Evolutionary conservation across 2,888 invertebrate genomes (phyloP).

Genomic region (Aspidapion aeneum): DNA sequence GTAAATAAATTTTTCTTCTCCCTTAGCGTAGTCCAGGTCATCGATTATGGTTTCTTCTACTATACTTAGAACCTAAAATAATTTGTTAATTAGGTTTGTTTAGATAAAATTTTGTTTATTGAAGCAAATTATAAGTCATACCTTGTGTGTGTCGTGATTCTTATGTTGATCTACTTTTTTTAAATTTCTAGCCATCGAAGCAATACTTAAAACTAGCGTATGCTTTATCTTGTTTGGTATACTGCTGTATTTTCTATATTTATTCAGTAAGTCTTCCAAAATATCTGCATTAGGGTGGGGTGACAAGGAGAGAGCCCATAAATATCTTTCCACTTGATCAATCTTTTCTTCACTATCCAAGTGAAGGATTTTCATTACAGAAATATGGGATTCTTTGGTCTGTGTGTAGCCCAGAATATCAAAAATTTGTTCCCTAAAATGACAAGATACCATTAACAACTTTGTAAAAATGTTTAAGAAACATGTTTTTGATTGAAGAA

Average conservation of each 20-base stretch:
- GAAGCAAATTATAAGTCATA: background rate
- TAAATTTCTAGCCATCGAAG: constrained; percentile 53
- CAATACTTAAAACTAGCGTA: constrained; percentile 62
- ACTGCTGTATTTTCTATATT: constrained; percentile 49
- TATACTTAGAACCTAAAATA: constrained; percentile 42
- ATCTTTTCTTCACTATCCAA: constrained; percentile 51
- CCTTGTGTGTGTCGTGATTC: constrained; percentile 14
- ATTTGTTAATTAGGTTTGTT: background rate
- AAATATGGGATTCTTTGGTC: constrained; percentile 63
- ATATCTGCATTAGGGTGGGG: constrained; percentile 60
- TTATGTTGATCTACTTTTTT: background rate
- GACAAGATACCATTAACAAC: no score
- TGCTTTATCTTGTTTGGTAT: constrained; percentile 60
- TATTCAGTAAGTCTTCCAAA: constrained; percentile 49
- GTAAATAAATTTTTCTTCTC: constrained; percentile 57
- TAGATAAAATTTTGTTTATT: background rate
- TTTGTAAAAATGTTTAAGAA: no score
- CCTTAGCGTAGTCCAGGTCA: constrained; percentile 42
- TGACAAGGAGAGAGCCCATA: constrained; percentile 68
- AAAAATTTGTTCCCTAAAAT: constrained; percentile 58
- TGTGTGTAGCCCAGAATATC: constrained; percentile 70
- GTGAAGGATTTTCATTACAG: constrained; percentile 61
- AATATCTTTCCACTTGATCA: constrained; percentile 63
- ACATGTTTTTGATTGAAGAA: no score
- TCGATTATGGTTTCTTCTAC: constrained; percentile 45